These are phyloP conservation scores for Xiphophorus couchianus DNA, from an alignment of 2,113 vertebrate species.

Conservation along the genomic window DNA sequence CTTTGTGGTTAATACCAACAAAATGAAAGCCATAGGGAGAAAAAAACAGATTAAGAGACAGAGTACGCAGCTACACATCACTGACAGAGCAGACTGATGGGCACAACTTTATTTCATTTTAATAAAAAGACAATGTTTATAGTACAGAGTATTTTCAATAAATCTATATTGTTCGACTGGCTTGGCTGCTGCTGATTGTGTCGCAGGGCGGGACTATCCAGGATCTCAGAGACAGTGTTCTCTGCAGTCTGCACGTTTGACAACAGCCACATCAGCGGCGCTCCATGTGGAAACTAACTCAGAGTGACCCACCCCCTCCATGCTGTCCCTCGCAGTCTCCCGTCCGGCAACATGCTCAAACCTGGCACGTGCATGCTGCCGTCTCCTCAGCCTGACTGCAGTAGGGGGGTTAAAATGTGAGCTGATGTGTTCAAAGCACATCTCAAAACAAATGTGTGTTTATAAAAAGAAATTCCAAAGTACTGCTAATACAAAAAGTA, in stretches of 20 bases:
- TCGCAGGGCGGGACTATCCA: constrained; percentile 6
- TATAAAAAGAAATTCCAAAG: neutral
- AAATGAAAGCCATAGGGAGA: constrained; percentile 38
- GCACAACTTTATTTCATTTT: neutral
- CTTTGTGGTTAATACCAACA: constrained; percentile 69
- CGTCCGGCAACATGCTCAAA: constrained; percentile 29
- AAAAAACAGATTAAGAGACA: constrained; percentile 35
- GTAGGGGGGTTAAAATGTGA: constrained; percentile 7
- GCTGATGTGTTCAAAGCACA: neutral
- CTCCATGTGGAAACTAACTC: constrained; percentile 7
- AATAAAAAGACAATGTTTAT: neutral
- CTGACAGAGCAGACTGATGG: neutral
- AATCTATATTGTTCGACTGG: neutral
- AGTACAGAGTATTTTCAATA: neutral
- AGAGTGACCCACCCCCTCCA: constrained; percentile 20
- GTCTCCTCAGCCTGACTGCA: constrained; percentile 11
- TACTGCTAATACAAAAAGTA: no score
- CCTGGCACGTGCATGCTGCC: constrained; percentile 41
- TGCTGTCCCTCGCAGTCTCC: constrained; percentile 10
- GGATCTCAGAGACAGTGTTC: constrained; percentile 41
- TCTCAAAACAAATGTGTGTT: neutral
- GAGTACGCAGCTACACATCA: constrained; percentile 47
- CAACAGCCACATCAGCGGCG: constrained; percentile 35
- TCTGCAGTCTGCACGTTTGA: constrained; percentile 34
- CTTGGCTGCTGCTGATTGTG: neutral